These are phyloP conservation scores for Bacillus rossius DNA, from an alignment of 1,140 invertebrate genomes.

Conservation along the genomic window DNA sequence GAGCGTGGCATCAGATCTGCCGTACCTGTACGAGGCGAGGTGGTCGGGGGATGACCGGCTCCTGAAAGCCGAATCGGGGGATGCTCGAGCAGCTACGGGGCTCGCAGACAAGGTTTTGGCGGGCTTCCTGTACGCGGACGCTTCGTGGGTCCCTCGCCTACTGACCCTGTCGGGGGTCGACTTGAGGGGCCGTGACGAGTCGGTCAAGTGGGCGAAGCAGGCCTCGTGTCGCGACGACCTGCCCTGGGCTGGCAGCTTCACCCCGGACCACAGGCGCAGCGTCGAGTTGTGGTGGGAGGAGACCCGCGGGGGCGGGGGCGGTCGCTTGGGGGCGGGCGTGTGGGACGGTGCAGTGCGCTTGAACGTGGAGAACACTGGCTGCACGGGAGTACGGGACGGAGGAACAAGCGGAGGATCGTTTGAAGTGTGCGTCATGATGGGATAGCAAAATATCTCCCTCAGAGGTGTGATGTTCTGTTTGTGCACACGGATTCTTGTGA, in stretches of 20 bases:
- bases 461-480: conserved; percentile 47
- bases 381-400: conserved; percentile 29
- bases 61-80: neutral
- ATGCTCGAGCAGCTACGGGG: neutral
- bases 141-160: too few relatives aligned
- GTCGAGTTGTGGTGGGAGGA: conserved; percentile 69
- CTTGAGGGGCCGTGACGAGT: conserved; percentile 39
- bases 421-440: conserved; percentile 37
- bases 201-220: conserved; percentile 47
- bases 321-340: conserved; percentile 18
- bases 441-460: conserved; percentile 53
- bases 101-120: too few relatives aligned
- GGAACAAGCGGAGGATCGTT: conserved; percentile 39
- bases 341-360: conserved; percentile 48
- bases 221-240: conserved; percentile 47
- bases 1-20: too few relatives aligned
- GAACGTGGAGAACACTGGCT: conserved; percentile 44
- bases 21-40: conserved; percentile 15
- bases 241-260: conserved; percentile 34
- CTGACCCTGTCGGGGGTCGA: too few relatives aligned
- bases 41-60: neutral
- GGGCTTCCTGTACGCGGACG: too few relatives aligned
- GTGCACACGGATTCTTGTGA: conserved; percentile 72
- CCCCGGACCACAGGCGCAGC: conserved; percentile 55
- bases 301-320: conserved; percentile 40